phyloP scores from a whole-genome alignment of 2,797 vertebrate genomes.

The Telmatherina bonti region DNA sequence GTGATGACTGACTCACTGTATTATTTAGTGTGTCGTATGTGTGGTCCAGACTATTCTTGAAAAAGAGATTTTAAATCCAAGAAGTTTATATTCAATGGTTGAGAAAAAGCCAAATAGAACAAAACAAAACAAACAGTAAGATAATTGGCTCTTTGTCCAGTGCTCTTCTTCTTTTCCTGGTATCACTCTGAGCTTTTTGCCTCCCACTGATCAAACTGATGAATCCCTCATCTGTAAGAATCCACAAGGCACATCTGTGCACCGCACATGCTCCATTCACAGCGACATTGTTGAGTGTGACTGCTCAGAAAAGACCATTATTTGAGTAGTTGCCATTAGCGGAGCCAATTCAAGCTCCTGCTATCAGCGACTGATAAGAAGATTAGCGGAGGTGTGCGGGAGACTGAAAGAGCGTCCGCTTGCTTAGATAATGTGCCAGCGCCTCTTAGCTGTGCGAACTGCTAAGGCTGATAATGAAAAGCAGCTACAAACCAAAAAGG shows the following conservation, averaged over 20 bases:
- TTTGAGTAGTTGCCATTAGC: constrained; percentile 65
- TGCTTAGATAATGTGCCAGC: constrained; percentile 68
- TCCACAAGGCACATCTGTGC: constrained; percentile 5
- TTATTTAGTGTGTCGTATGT: too few species aligned
- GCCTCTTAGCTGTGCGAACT: constrained; percentile 54
- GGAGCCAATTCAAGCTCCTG: constrained; percentile 59
- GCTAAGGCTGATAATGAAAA: constrained; percentile 64
- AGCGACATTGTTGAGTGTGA: constrained; percentile 28
- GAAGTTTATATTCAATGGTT: too few species aligned
- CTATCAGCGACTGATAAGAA: constrained; percentile 72
- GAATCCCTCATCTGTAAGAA: constrained; percentile 4
- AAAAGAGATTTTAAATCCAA: too few species aligned
- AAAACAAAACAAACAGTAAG: background rate
- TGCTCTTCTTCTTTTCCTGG: background rate
- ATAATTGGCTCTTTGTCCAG: background rate
- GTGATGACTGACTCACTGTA: too few species aligned
- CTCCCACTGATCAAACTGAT: constrained; percentile 11
- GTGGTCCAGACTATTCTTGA: too few species aligned
- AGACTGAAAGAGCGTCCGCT: constrained; percentile 39
- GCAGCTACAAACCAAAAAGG: constrained; percentile 60
- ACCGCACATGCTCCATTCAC: constrained; percentile 34
- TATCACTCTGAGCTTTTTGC: constrained; percentile 14
- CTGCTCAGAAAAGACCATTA: constrained; percentile 54
- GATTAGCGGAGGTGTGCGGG: constrained; percentile 53
- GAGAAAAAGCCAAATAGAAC: background rate